Percentiles rank a stretch among this genome's conserved stretches.
Evolutionary conservation across 1,140 invertebrate genomes (phyloP).

Genomic region (Homarus americanus): DNA sequence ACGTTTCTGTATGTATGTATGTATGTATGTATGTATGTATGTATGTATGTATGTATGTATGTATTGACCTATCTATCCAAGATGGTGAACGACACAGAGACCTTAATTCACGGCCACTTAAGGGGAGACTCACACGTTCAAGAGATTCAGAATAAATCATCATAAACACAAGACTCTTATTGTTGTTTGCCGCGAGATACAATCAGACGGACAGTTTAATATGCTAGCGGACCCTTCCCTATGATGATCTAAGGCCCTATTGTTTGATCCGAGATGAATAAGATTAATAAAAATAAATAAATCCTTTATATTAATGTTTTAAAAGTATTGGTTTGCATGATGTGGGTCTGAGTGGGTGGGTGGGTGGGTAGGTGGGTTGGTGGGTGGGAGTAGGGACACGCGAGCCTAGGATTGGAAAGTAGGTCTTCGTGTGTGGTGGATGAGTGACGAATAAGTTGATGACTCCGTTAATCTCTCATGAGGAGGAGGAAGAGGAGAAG

Average conservation of each 20-base stretch:
- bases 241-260: not conserved
- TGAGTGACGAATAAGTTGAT: no score
- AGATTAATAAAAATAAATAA: no score
- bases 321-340: not conserved
- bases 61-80: no score
- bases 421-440: conserved; percentile 10
- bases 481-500: no score
- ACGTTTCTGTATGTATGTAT: not conserved
- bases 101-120: no score
- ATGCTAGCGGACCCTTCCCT: not conserved
- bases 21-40: conserved; percentile 12
- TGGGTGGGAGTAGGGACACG: not conserved
- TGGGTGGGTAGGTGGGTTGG: conserved; percentile 23
- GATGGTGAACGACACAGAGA: no score
- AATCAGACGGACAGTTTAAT: conserved; percentile 10
- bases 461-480: no score
- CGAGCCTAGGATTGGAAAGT: conserved; percentile 21
- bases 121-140: no score
- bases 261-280: no score
- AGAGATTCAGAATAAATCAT: no score
- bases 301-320: no score
- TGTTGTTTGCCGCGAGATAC: not conserved
- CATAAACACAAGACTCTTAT: no score
- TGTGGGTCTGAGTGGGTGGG: conserved; percentile 3
- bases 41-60: conserved; percentile 25